phyloP scores from a whole-genome alignment of 92 coral and sea anemone species.

The Palythoa grandis region DNA sequence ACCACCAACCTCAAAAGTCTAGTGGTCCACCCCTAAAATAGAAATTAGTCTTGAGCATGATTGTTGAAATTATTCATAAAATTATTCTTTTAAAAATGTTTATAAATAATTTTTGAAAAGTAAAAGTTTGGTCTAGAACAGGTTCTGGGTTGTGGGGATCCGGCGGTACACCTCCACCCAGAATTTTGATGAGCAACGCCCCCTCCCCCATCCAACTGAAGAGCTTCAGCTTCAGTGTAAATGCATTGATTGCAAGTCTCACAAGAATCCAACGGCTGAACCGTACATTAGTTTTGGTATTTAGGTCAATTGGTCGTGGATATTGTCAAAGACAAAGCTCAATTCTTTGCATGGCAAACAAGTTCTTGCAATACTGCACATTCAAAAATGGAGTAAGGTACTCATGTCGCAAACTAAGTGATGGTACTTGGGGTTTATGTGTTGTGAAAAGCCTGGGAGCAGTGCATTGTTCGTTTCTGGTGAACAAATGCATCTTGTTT shows the following conservation, averaged over 20 bases:
- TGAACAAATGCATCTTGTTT: constrained; percentile 70
- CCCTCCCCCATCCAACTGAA: not conserved
- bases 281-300: not conserved
- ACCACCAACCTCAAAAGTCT: not conserved
- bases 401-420: not conserved
- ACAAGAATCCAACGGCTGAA: not conserved
- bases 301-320: not conserved
- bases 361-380: not conserved
- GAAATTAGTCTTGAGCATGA: not conserved
- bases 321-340: not conserved
- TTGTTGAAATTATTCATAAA: not conserved
- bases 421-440: not conserved
- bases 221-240: not conserved
- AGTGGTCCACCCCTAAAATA: not conserved
- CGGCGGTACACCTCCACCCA: not conserved
- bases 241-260: not conserved
- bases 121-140: not conserved
- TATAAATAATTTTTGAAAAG: not conserved
- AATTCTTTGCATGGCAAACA: not conserved
- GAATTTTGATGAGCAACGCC: not conserved
- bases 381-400: not conserved
- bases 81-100: not conserved
- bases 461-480: constrained; percentile 48
- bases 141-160: not conserved
- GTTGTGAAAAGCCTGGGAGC: constrained; percentile 59